phyloP scores from a whole-genome alignment of 2,797 vertebrate species.

The Novumbra hubbsi region DNA sequence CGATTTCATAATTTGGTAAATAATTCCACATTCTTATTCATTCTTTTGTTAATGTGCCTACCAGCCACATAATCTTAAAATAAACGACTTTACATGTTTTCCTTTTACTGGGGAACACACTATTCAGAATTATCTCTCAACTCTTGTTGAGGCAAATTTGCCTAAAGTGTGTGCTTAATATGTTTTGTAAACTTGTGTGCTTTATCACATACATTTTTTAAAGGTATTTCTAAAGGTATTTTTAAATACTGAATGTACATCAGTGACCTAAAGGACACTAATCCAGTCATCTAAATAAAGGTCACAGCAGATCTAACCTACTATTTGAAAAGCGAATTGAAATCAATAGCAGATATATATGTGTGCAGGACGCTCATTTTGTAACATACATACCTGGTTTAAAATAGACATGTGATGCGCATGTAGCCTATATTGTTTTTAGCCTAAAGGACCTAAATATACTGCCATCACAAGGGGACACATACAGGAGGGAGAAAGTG shows the following conservation, averaged over 20 bases:
- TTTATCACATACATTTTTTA: neutral
- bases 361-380: neutral
- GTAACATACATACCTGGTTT: constrained; percentile 7
- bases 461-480: constrained; percentile 24
- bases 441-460: constrained; percentile 28
- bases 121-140: neutral
- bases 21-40: neutral
- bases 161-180: neutral
- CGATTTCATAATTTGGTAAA: neutral
- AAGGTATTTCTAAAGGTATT: neutral
- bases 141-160: neutral
- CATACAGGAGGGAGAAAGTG: constrained; percentile 27
- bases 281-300: neutral
- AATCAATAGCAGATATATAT: constrained; percentile 4
- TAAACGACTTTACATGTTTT: neutral
- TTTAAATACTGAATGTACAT: neutral
- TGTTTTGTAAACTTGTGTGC: neutral
- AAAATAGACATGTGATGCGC: constrained; percentile 13
- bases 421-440: neutral
- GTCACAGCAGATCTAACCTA: neutral
- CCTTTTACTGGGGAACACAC: neutral
- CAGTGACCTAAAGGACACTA: neutral
- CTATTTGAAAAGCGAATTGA: neutral
- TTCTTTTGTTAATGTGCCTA: neutral
- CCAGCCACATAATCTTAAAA: neutral